Base-by-base conservation (phyloP, 2,888 invertebrate genomes). In the Nomada flava region DNA sequence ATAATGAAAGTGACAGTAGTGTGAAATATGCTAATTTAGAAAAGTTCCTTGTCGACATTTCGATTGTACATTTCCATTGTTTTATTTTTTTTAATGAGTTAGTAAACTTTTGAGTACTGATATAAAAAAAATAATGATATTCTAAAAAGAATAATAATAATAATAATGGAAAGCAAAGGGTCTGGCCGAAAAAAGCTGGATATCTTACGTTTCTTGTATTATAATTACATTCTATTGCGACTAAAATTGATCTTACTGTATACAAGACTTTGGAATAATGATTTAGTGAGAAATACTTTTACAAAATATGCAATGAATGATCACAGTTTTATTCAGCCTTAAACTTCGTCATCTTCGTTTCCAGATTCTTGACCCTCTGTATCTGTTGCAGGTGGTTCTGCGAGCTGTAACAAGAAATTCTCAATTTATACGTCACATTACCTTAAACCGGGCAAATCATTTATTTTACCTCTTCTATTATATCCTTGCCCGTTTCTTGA, bases 281-380 rank as follows among this genome's bases (percentile, higher is more conserved):
- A 36, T 36, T 36, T 36, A 36, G 26, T 23, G 26, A 20, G 20
- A 26, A 23, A 57, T 26, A 23, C 15, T 57, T 57, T 23, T n/a
- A 57, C 4, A 9, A 57, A 57, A 57, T 57, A 20, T 57, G 26
- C 57, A 26, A 26, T 23, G 9, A 1, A 20, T 10, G 10, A 44
- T 59, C 7, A 47, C 15, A 53, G 13, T 13, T 59, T 44, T 26
- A 2, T 10, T 65, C 47, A 74, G 1, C 74, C 68, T 18, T 69
- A 13, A 11, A 65, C 79, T n/a, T 47, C 69, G 2, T 64, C 53
- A 15, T 71, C 69, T 2, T 79, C 74, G 1, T 78, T 69, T 11
- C 11, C 47, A 15, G 47, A 47, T 15, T 47, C 47, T 47, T 47
- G 47, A 47, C 47, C 47, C 13, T 47, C 47, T 11, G 26, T n/a